Percentiles rank a stretch among this genome's conserved stretches.
Conservation (phyloP, 2,113 vertebrate species). For the Triplophysa dalaica region DNA sequence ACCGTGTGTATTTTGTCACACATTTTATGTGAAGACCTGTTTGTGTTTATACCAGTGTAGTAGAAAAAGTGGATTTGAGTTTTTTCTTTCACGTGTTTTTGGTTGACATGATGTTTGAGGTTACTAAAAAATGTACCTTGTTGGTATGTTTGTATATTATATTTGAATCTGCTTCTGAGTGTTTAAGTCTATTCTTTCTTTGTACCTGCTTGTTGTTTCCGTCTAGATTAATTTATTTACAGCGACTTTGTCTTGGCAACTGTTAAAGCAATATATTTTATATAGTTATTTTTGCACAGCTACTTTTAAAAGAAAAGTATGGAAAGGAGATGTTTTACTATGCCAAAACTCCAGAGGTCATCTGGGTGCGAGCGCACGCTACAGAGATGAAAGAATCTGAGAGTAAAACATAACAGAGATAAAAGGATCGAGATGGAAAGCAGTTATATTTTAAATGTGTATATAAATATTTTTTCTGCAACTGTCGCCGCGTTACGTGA, state of each 20-base stretch:
- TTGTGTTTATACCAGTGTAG: constrained; percentile 60
- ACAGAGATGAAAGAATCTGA: constrained; percentile 69
- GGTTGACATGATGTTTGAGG: constrained; percentile 68
- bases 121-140: constrained; percentile 66
- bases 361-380: constrained; percentile 71
- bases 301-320: constrained; percentile 68
- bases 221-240: constrained; percentile 94
- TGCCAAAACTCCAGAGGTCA: constrained; percentile 46
- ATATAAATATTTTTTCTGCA: constrained; percentile 67
- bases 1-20: constrained; percentile 64
- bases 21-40: constrained; percentile 70
- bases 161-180: constrained; percentile 72
- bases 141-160: constrained; percentile 79
- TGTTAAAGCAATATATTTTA: constrained; percentile 90
- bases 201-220: constrained; percentile 76
- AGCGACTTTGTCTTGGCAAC: constrained; percentile 79
- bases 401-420: constrained; percentile 58
- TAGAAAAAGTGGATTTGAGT: constrained; percentile 59
- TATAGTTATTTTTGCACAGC: constrained; percentile 98
- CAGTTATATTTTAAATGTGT: constrained; percentile 68
- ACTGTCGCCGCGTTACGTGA: constrained; percentile 77
- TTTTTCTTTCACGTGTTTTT: constrained; percentile 66
- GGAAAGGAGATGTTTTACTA: constrained; percentile 55
- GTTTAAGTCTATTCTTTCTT: constrained; percentile 62
- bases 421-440: constrained; percentile 57